Evolutionary conservation across 2,888 invertebrate genomes (phyloP).

Genomic region (Spisula subtruncata): DNA sequence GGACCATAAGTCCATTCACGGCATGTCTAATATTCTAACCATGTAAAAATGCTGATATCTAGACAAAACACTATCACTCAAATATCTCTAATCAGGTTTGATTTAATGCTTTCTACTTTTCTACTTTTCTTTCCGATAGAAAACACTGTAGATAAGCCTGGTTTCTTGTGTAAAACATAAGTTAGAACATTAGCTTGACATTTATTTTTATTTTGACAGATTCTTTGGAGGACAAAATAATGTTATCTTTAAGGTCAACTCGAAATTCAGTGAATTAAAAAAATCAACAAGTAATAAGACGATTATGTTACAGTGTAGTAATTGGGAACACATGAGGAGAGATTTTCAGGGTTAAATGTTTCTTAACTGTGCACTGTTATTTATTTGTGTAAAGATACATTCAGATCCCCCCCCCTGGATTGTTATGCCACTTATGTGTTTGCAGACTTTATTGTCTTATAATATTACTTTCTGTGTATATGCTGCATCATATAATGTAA

Average conservation of each 20-base stretch:
- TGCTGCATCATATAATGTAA: neutral
- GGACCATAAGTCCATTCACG: slow-evolving; percentile 40
- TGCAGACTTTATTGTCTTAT: neutral
- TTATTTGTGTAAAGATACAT: neutral
- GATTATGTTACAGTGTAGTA: too few relatives aligned
- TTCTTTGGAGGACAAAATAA: neutral
- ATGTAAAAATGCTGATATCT: slow-evolving; percentile 31
- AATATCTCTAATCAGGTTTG: slow-evolving; percentile 17
- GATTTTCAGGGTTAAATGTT: too few relatives aligned
- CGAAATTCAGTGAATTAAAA: too few relatives aligned
- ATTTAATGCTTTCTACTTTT: neutral
- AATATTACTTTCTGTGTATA: neutral
- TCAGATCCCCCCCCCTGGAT: neutral
- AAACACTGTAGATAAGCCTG: neutral
- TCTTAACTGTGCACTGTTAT: neutral
- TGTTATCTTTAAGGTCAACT: neutral
- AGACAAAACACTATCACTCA: slow-evolving; percentile 9
- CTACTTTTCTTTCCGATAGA: neutral
- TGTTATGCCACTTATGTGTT: neutral
- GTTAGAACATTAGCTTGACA: neutral
- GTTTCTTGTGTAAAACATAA: slow-evolving; percentile 1
- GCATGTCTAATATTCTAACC: slow-evolving; percentile 49
- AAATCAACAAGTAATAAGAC: too few relatives aligned
- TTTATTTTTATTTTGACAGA: neutral
- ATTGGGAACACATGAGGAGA: too few relatives aligned